Base-by-base conservation (phyloP, 2,888 invertebrate species). In the Scaptomyza cyrtandrae region DNA sequence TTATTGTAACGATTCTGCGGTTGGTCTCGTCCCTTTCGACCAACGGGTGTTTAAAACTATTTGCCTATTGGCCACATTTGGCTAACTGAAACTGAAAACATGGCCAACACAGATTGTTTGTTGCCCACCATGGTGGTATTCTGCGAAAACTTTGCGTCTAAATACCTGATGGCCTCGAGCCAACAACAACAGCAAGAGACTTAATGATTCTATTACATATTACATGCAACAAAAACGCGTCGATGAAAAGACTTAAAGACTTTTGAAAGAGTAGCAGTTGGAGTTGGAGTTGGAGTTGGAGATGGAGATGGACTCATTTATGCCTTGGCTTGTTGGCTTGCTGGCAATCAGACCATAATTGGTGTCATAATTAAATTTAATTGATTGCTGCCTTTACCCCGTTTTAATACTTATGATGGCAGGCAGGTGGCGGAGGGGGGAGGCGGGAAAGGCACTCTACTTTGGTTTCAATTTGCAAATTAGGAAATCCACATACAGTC, bases 331-430 rank as follows among this genome's bases (percentile, higher is more conserved):
- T 56, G 46, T 56, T n/a, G n/a, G n/a, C n/a, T n/a, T 59, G 58
- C 68, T 62, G 72, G 81, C 80, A 86, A 86, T 86, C 88, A 86
- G 86, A 50, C 85, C 89, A 75, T 86, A 86, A 87, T 87, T 85
- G 85, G 85, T 89, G 83, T 79, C 85, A 85, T 85, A 85, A 85
- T 85, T 85, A 85, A 85, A 85, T 85, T 85, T 87, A 85, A 85
- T 85, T 85, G 85, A 85, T 88, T 88, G 89, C 65, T 61, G 41
- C 16, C 41, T 14, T 37, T n/a, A 2, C n/a, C 7, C 57, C 39
- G 29, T 39, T 74, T 65, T 62, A 48, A 59, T 48, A 19, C 43
- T 19, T 2, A 61, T 58, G 48, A 19, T n/a, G 14, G 10, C 24
- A 16, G 1, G 9, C 3, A 11, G 16, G 5, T 10, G 0, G 6